A percentile compares a stretch with the other conserved stretches of the same genome.
Evolutionary conservation across 2,888 invertebrate species (phyloP).

Genomic region (Timandra comae): DNA sequence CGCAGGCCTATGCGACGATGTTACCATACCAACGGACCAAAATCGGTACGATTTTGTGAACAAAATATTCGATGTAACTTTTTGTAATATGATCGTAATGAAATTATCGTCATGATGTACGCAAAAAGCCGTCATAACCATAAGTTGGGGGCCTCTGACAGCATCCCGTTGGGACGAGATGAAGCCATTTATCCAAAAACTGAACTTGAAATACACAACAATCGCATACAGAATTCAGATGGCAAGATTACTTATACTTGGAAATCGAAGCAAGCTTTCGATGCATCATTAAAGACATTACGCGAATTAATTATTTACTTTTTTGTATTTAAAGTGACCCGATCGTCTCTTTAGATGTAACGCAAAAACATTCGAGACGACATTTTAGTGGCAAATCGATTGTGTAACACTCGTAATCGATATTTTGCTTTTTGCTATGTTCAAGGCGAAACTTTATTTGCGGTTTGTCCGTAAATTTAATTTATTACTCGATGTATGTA

Average conservation of each 20-base stretch:
- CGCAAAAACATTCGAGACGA: slow-evolving; percentile 16
- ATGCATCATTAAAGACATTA: slow-evolving; percentile 68
- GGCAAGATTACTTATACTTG: slow-evolving; percentile 69
- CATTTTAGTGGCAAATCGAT: slow-evolving; percentile 24
- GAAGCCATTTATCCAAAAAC: slow-evolving; percentile 72
- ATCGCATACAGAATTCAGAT: slow-evolving; percentile 65
- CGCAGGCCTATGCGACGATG: background rate
- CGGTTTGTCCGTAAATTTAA: slow-evolving; percentile 58
- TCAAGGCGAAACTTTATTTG: slow-evolving; percentile 58
- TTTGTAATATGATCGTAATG: slow-evolving; percentile 31
- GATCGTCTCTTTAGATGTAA: no score
- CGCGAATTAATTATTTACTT: slow-evolving; percentile 53
- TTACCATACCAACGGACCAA: background rate
- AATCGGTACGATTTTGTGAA: background rate
- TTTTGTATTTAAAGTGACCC: slow-evolving; percentile 15
- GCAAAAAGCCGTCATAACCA: slow-evolving; percentile 54
- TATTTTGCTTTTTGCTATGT: slow-evolving; percentile 26
- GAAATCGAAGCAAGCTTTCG: slow-evolving; percentile 59
- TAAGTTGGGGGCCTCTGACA: slow-evolving; percentile 39
- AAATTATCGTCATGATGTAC: slow-evolving; percentile 43
- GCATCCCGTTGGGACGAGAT: slow-evolving; percentile 49
- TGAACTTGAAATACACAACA: slow-evolving; percentile 42
- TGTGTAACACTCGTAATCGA: slow-evolving; percentile 28
- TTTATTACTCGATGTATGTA: slow-evolving; percentile 45
- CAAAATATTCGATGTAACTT: slow-evolving; percentile 3